A percentile compares a stretch with the other conserved stretches of the same genome.
Conservation (phyloP, 1,140 invertebrate genomes). For the Asobara japonica region DNA sequence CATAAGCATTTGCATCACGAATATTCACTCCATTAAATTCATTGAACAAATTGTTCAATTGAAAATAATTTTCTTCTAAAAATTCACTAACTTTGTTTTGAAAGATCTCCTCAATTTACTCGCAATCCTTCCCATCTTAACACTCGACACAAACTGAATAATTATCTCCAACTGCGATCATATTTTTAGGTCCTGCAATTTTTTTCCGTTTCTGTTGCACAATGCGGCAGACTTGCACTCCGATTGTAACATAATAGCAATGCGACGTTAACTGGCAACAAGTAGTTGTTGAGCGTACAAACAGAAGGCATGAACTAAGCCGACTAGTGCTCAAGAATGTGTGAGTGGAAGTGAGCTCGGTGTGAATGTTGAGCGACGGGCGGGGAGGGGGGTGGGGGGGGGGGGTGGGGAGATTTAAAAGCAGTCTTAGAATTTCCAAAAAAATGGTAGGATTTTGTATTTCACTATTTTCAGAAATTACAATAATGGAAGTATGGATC, state of each 20-base stretch:
- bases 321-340: background rate
- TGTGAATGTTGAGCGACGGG: background rate
- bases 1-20: too few species aligned
- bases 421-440: too few species aligned
- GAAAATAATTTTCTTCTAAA: background rate
- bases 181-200: background rate
- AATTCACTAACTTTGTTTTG: slow-evolving; percentile 59
- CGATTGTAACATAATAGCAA: background rate
- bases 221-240: background rate
- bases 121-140: slow-evolving; percentile 58
- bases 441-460: too few species aligned
- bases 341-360: background rate
- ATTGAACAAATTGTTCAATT: background rate
- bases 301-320: background rate
- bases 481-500: too few species aligned
- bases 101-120: slow-evolving; percentile 56
- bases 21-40: too few species aligned
- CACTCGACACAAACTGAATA: background rate
- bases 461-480: too few species aligned
- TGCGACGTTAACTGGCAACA: background rate
- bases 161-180: background rate
- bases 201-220: background rate
- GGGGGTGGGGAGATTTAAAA: background rate
- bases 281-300: background rate
- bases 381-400: background rate